These are phyloP conservation scores for Naja naja DNA, from an alignment of 2,113 vertebrate species.

Conservation along the genomic window DNA sequence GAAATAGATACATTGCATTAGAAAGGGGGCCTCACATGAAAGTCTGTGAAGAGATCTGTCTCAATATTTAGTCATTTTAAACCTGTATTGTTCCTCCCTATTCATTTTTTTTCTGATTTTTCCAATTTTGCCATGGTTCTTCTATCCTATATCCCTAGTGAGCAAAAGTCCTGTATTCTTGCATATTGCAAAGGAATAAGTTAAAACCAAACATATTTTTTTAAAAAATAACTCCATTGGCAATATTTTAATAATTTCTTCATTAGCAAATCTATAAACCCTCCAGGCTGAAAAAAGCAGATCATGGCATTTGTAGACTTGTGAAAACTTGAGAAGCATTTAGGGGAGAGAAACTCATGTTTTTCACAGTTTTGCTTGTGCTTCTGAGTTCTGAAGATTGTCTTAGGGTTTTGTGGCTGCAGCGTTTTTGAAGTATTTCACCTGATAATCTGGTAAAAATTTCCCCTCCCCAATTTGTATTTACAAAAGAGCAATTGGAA, in stretches of 20 bases:
- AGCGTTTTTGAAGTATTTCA: neutral
- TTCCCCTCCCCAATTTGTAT: neutral
- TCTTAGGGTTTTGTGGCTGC: neutral
- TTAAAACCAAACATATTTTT: neutral
- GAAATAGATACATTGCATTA: neutral
- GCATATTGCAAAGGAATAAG: neutral
- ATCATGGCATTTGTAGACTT: neutral
- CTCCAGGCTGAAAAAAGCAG: neutral
- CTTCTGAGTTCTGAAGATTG: neutral
- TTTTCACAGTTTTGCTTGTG: neutral
- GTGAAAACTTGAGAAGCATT: neutral
- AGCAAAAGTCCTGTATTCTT: neutral
- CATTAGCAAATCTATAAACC: neutral
- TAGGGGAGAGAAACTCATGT: neutral
- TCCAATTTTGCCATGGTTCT: neutral
- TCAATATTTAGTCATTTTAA: neutral
- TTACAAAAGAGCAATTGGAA: neutral
- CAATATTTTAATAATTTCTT: neutral
- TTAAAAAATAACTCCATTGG: neutral
- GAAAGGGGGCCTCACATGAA: neutral
- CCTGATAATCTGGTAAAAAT: neutral
- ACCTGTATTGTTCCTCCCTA: neutral
- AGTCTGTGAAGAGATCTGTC: neutral
- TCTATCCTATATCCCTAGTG: neutral
- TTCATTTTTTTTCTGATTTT: neutral